These are phyloP conservation scores for Lota lota DNA, from an alignment of 2,113 vertebrate species.

Conservation along the genomic window DNA sequence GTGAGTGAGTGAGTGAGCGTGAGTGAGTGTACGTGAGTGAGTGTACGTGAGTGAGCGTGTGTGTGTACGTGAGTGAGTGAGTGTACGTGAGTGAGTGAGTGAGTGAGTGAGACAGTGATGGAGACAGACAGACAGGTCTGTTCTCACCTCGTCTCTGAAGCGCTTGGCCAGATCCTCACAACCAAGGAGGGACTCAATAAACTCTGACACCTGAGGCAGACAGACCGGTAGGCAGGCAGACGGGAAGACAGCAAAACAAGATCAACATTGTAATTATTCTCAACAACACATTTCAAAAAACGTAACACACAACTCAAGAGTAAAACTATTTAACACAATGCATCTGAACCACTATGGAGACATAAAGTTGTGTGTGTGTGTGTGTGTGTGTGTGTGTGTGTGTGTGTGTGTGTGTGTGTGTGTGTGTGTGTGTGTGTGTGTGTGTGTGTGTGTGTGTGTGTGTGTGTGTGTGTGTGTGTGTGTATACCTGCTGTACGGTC, in stretches of 20 bases:
- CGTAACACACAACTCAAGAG: too few species aligned
- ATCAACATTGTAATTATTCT: too few species aligned
- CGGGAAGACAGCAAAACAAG: too few species aligned
- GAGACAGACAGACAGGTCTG: not conserved
- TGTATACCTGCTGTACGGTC: conserved; percentile 70
- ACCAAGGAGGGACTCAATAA: conserved; percentile 78
- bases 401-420: conserved; percentile 9
- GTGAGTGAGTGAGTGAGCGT: not conserved
- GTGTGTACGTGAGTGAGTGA: too few species aligned
- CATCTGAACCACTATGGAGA: too few species aligned
- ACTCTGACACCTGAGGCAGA: conserved; percentile 67
- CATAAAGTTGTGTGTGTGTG: too few species aligned
- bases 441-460: not conserved
- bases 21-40: not conserved
- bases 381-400: not conserved
- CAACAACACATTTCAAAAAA: too few species aligned
- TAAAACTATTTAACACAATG: too few species aligned
- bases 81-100: too few species aligned
- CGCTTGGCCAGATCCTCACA: conserved; percentile 76
- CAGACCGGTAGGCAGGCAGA: too few species aligned
- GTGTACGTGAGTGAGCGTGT: not conserved
- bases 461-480: too few species aligned
- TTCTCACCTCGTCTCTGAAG: conserved; percentile 78
- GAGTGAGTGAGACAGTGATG: not conserved
- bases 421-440: not conserved